Base-by-base conservation (phyloP, 2,797 vertebrate species). In the Zenarchopterus dispar region DNA sequence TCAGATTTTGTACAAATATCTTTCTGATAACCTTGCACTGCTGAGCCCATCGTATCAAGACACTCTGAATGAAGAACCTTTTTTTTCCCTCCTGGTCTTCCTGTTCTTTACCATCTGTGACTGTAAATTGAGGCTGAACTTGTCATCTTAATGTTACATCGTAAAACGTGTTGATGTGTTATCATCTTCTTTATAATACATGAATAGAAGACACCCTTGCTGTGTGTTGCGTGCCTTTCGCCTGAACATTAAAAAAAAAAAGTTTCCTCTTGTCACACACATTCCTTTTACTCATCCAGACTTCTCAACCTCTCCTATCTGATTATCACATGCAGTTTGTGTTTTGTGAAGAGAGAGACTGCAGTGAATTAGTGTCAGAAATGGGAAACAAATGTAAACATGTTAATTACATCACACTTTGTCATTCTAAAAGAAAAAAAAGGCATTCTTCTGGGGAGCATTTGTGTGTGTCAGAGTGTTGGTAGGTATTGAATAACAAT, bases 171-270 rank as follows among this genome's bases (percentile, higher is more conserved):
- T 75, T 79, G 69, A 78, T 78, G 62, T 62, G 28, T 68, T 63
- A 73, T 84, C 73, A 89, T 81, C 67, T 58, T 9, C 67, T 78
- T 79, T 50, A 63, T 79, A 67, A 72, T 83, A 65, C 73, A 67
- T 72, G 62, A 74, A 60, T 77, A 36, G 51, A 64, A 58, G 59
- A 17, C 26, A 59, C 44, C 1, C 28, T 45, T 61, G 47, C 52
- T 62, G 7, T 49, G 28, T 36, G 26, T 55, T 43, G 33, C 42
- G 11, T 48, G 43, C 24, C 52, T 68, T 69, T 48, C 52, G 45
- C 55, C 48, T 8, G 51, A 73, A 63, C 59, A n/a, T n/a, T n/a
- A n/a, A n/a, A n/a, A n/a, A n/a, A n/a, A n/a, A n/a, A n/a, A n/a
- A n/a, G n/a, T n/a, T n/a, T n/a, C 6, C 22, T 21, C 53, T 47